phyloP scores from a whole-genome alignment of 2,797 vertebrate species.

The Rhodeus uyekii region DNA sequence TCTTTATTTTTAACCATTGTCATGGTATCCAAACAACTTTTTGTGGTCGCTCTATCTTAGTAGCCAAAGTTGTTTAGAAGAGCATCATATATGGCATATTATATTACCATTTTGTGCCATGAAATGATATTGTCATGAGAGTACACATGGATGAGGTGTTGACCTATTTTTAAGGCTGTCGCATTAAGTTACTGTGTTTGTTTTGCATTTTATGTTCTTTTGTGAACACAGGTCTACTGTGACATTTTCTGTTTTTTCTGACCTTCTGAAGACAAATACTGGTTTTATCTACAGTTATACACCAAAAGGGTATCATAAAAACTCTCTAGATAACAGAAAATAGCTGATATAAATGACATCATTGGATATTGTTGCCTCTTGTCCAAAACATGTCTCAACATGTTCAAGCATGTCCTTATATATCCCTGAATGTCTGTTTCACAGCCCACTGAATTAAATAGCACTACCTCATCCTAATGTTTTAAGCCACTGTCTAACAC shows the following conservation, averaged over 20 bases:
- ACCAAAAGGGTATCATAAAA: neutral
- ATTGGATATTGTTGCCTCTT: constrained; percentile 12
- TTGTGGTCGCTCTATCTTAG: neutral
- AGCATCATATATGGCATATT: constrained; percentile 9
- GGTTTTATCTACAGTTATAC: neutral
- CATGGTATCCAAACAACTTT: neutral
- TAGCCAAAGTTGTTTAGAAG: neutral
- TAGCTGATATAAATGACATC: constrained; percentile 13
- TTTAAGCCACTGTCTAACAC: constrained; percentile 2
- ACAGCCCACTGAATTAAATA: neutral
- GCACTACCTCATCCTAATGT: constrained; percentile 15
- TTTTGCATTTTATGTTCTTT: neutral
- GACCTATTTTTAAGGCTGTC: neutral
- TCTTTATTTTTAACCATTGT: neutral
- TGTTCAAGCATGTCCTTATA: constrained; percentile 9
- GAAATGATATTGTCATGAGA: constrained; percentile 11
- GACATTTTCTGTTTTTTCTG: neutral
- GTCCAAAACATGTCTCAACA: constrained; percentile 29
- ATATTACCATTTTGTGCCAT: constrained; percentile 1
- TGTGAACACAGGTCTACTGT: neutral
- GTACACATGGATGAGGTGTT: neutral
- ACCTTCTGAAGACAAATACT: neutral
- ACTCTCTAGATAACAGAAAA: constrained; percentile 9
- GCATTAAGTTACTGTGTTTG: neutral
- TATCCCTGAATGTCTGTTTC: neutral